A percentile compares a stretch with the other conserved stretches of the same genome.
Evolutionary conservation across 2,797 vertebrate species (phyloP).

Genomic region (Brachyalestes nurse): DNA sequence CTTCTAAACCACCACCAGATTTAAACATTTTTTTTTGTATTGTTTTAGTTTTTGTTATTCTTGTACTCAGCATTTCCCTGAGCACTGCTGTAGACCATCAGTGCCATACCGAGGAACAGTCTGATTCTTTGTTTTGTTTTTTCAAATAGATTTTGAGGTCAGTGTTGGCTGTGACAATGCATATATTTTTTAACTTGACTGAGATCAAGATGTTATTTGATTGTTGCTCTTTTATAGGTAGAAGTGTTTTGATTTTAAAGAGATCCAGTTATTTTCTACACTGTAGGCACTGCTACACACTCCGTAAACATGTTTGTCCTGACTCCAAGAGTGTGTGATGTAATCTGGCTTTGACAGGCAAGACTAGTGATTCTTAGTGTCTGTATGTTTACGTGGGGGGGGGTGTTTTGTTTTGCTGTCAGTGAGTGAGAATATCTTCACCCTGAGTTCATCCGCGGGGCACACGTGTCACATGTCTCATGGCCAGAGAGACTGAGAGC

Average conservation of each 20-base stretch:
- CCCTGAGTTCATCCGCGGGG: not conserved
- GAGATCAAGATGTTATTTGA: not conserved
- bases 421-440: not conserved
- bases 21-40: too few relatives aligned
- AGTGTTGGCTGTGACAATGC: not conserved
- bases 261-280: not conserved
- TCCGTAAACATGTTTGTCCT: conserved; percentile 18
- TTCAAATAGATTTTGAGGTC: too few relatives aligned
- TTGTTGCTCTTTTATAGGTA: not conserved
- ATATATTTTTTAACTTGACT: too few relatives aligned
- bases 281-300: not conserved
- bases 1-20: too few relatives aligned
- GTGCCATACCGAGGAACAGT: too few relatives aligned
- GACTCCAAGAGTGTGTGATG: not conserved
- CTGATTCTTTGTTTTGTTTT: too few relatives aligned
- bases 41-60: too few relatives aligned
- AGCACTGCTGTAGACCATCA: too few relatives aligned
- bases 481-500: not conserved
- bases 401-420: not conserved
- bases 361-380: not conserved
- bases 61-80: too few relatives aligned
- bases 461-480: not conserved
- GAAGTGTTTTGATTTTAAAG: not conserved
- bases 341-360: conserved; percentile 17
- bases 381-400: not conserved